These are phyloP conservation scores for Benthosema pterotum DNA, from an alignment of 2,797 vertebrate species.

Conservation along the genomic window DNA sequence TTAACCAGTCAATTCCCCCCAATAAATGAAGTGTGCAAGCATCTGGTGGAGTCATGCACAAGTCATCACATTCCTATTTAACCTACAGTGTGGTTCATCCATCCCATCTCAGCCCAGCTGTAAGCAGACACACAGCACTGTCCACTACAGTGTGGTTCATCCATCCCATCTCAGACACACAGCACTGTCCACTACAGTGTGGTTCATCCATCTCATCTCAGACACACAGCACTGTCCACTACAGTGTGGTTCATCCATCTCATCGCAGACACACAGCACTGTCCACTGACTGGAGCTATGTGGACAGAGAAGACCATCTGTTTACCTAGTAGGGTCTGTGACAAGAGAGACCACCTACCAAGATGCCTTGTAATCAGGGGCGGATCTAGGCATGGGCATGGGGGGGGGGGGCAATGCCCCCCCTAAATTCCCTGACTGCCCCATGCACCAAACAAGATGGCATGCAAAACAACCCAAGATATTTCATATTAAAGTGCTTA, in stretches of 20 bases:
- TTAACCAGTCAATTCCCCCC: no score
- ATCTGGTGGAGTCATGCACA: neutral
- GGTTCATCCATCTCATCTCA: slow-evolving; percentile 17
- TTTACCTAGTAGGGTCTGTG: slow-evolving; percentile 50
- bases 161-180: slow-evolving; percentile 15
- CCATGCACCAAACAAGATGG: no score
- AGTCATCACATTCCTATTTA: slow-evolving; percentile 8
- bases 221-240: no score
- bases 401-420: no score
- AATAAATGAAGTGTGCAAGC: neutral
- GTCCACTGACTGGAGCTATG: slow-evolving; percentile 11
- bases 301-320: slow-evolving; percentile 61
- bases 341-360: slow-evolving; percentile 70
- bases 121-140: no score
- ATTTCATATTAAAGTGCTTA: no score
- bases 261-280: slow-evolving; percentile 1
- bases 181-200: no score
- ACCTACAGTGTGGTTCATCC: slow-evolving; percentile 27
- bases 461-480: no score
- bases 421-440: no score
- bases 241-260: slow-evolving; percentile 30
- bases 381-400: no score
- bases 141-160: slow-evolving; percentile 26
- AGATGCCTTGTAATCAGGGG: slow-evolving; percentile 24
- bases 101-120: neutral